Base-by-base conservation (phyloP, 1,140 invertebrate genomes). In the Orussus abietinus region DNA sequence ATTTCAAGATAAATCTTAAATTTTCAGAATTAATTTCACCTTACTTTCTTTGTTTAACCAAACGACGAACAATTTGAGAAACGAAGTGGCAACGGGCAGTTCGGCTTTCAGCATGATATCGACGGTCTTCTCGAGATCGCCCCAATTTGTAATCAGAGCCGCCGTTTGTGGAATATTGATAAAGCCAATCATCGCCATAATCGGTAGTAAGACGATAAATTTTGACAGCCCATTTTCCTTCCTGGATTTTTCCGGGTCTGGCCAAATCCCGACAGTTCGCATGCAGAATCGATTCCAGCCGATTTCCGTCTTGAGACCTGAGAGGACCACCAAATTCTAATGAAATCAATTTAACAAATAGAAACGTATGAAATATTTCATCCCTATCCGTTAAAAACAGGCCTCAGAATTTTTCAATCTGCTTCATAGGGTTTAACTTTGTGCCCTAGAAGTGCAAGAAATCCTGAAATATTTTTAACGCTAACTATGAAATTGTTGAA, bases 201-300 rank as follows among this genome's bases (percentile, higher is more conserved):
- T 12, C 7, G 11, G 13, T 9, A 38, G 7, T 3, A 26, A 4
- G 5, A 26, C 10, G 2, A 15, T 10, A 38, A 28, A 14, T 4
- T 29, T 38, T 38, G 7, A 6, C 10, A 29, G 19, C 1, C 11
- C 7, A 13, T 17, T 14, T 3, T 28, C 18, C 29, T 26, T 15
- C 0, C 22, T n/a, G n/a, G n/a, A n/a, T n/a, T n/a, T n/a, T 38
- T 26, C 15, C 3, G 30, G 31, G 38, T 49, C 40, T 9, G 50
- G 53, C 53, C 53, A 56, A 5, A 30, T 22, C 7, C 53, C 53
- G 1, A 56, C 21, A 6, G 51, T 35, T 3, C 41, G 21, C 17
- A 56, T 35, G 20, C 43, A 38, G 3, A 22, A 13, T 7, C 45
- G 38, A 20, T 52, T 45, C 25, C 45, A 52, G 7, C 51, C 54